These are phyloP conservation scores for Margarornis squamiger DNA, from an alignment of 2,797 vertebrate genomes.

Conservation along the genomic window DNA sequence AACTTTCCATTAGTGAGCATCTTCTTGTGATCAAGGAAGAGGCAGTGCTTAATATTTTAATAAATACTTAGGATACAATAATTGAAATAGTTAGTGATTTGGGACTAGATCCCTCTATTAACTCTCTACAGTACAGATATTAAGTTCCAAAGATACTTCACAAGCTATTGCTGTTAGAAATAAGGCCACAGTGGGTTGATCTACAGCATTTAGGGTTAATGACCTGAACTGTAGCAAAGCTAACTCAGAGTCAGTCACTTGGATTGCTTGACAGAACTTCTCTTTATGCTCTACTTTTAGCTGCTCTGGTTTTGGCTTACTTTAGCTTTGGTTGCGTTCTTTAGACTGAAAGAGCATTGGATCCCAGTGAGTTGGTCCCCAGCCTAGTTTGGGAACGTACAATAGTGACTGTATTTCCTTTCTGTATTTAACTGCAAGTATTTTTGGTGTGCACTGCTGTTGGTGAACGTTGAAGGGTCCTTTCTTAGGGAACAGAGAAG, in stretches of 20 bases:
- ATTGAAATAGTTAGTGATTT: background rate
- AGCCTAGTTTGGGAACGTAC: background rate
- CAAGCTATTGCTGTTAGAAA: background rate
- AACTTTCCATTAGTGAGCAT: background rate
- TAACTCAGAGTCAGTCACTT: background rate
- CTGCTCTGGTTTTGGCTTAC: background rate
- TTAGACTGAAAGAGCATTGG: background rate
- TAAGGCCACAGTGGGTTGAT: background rate
- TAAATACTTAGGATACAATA: background rate
- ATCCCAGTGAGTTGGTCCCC: background rate
- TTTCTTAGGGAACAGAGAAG: background rate
- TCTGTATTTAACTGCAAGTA: background rate
- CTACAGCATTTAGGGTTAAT: background rate
- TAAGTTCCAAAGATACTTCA: background rate
- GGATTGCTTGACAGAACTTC: background rate
- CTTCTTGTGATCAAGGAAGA: background rate
- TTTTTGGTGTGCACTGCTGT: background rate
- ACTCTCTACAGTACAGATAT: background rate
- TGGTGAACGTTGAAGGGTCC: background rate
- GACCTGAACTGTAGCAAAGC: background rate
- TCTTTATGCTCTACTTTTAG: background rate
- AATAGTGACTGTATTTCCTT: background rate
- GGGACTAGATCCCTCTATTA: background rate
- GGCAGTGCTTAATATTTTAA: background rate
- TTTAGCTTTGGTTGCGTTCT: background rate